phyloP scores from a whole-genome alignment of 53 echinoderm and acorn worm species.

The Luidia sarsii region DNA sequence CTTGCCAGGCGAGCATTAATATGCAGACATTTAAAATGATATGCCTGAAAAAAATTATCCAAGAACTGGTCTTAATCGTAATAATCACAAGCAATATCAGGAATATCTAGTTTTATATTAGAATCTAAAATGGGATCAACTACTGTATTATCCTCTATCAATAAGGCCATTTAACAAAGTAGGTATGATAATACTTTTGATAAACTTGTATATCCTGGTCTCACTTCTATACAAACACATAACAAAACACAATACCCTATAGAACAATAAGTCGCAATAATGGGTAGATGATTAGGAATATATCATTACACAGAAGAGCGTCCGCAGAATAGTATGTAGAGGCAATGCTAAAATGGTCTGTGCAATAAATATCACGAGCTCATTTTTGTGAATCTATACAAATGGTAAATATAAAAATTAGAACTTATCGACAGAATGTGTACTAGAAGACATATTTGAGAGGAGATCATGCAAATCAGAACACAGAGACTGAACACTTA shows the following conservation, averaged over 20 bases:
- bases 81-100: slow-evolving; percentile 23
- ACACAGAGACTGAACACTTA: no score
- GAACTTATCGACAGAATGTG: no score
- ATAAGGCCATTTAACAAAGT: background rate
- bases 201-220: slow-evolving; percentile 11
- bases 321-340: slow-evolving; percentile 1
- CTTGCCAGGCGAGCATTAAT: background rate
- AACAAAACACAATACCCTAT: background rate
- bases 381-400: no score
- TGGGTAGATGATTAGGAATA: background rate
- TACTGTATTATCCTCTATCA: background rate
- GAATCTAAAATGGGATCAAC: slow-evolving; percentile 9
- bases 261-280: slow-evolving; percentile 1
- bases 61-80: slow-evolving; percentile 6
- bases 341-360: background rate
- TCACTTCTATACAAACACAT: background rate
- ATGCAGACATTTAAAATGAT: slow-evolving; percentile 16
- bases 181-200: background rate
- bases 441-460: no score
- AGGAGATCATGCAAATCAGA: no score
- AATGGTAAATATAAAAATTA: no score
- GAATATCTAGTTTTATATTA: slow-evolving; percentile 3
- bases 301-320: background rate
- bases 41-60: background rate
- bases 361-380: no score